Evolutionary conservation across 2,888 invertebrate genomes (phyloP).

Genomic region (Sympetrum striolatum): DNA sequence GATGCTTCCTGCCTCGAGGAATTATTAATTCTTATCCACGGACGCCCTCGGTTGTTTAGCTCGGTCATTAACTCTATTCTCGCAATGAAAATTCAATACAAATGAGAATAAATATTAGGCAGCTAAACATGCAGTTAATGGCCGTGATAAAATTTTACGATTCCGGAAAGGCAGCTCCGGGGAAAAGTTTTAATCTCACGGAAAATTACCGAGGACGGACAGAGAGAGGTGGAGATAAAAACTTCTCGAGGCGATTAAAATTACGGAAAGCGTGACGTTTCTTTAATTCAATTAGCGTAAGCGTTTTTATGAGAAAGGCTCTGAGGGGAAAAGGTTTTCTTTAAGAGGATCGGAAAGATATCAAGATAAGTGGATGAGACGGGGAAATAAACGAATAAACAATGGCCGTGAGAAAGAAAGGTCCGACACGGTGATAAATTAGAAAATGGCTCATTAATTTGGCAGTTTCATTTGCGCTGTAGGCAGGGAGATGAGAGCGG

Average conservation of each 20-base stretch:
- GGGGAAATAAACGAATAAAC: neutral
- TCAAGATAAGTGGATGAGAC: neutral
- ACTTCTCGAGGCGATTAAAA: neutral
- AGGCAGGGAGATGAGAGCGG: too few relatives aligned
- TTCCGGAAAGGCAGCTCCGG: neutral
- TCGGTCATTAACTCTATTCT: neutral
- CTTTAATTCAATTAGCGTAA: neutral
- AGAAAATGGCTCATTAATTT: neutral
- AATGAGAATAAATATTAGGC: neutral
- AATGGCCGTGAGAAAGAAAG: neutral
- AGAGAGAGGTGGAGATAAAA: neutral
- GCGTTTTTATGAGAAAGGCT: neutral
- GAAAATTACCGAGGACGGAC: neutral
- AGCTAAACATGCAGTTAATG: neutral
- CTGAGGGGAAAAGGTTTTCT: neutral
- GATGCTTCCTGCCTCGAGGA: too few relatives aligned
- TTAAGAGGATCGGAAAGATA: neutral
- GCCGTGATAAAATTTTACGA: neutral
- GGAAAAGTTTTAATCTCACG: neutral
- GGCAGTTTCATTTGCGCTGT: neutral
- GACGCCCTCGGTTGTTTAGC: too few relatives aligned
- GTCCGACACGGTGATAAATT: neutral
- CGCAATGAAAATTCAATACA: neutral
- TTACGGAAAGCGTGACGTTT: neutral
- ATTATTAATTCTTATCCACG: too few relatives aligned